A percentile compares a stretch with the other conserved stretches of the same genome.
Evolutionary conservation across 92 coral and sea anemone genomes (phyloP).

Genomic region (Epizoanthus illoricatus): DNA sequence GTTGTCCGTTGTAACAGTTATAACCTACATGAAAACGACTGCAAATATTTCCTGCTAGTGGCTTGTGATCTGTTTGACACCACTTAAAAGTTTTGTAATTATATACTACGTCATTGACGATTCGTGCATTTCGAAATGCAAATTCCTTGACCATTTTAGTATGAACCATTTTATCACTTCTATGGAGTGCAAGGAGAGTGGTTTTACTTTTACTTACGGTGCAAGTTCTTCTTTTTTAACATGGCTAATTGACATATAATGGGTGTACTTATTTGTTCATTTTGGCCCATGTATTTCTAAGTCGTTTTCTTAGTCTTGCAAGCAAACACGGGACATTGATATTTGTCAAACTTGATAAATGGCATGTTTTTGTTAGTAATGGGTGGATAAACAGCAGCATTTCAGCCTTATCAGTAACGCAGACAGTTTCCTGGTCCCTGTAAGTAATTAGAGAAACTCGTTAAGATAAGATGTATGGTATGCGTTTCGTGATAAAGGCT

Average conservation of each 20-base stretch:
- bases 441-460: conserved; percentile 63
- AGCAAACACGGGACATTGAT: not conserved
- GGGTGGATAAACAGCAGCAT: conserved; percentile 1
- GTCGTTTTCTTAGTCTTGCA: conserved; percentile 23
- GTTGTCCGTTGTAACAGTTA: not conserved
- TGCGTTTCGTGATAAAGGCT: conserved; percentile 60
- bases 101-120: not conserved
- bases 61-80: conserved; percentile 9
- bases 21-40: not conserved
- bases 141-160: not conserved
- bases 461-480: conserved; percentile 62
- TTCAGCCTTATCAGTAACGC: conserved; percentile 50
- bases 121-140: conserved; percentile 8
- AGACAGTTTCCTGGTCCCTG: conserved; percentile 54
- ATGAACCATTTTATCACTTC: not conserved
- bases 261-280: conserved; percentile 12
- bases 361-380: conserved; percentile 29
- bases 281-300: conserved; percentile 6
- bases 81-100: conserved; percentile 18
- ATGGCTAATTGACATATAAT: conserved; percentile 22
- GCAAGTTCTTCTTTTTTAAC: no score
- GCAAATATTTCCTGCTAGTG: not conserved
- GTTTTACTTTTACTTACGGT: not conserved
- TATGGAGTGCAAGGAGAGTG: not conserved
- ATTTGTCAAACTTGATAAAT: conserved; percentile 32